Percentiles rank a stretch among this genome's conserved stretches.
phyloP scores from a whole-genome alignment of 2,113 vertebrate genomes.

The Rattus rattus region DNA sequence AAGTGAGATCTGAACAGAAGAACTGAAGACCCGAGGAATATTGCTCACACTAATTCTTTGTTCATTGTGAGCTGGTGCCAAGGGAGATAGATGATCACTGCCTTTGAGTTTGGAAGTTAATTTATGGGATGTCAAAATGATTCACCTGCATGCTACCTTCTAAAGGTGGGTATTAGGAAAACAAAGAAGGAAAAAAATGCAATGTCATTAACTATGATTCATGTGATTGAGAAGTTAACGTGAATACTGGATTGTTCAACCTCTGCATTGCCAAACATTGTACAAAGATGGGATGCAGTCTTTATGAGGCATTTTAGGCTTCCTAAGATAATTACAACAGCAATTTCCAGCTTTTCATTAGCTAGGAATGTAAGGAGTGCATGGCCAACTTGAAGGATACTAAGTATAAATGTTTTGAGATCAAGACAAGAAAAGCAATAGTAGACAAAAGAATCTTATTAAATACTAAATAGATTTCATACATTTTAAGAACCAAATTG shows the following conservation, averaged over 20 bases:
- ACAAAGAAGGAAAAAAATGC: not conserved
- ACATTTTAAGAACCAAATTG: not conserved
- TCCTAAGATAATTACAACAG: not conserved
- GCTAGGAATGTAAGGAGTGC: not conserved
- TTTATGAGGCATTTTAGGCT: not conserved
- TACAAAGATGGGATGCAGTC: conserved; percentile 1
- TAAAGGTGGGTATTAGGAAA: conserved; percentile 27
- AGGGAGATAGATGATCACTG: not conserved
- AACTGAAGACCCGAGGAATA: not conserved
- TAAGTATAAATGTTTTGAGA: not conserved
- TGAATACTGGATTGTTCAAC: conserved; percentile 1
- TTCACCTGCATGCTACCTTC: not conserved
- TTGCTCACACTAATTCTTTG: not conserved
- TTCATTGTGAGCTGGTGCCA: not conserved
- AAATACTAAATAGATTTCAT: not conserved
- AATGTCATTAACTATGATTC: not conserved
- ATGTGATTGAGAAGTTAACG: not conserved
- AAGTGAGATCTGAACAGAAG: not conserved
- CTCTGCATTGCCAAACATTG: not conserved
- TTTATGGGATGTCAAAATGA: not conserved
- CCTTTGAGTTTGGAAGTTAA: conserved; percentile 14
- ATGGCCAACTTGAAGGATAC: not conserved
- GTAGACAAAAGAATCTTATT: conserved; percentile 2
- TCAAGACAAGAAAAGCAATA: conserved; percentile 4
- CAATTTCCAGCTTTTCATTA: conserved; percentile 33